Evolutionary conservation across 1,140 invertebrate genomes (phyloP), one percentile per base, ranked within the genome.

Genomic region (Euura lappo): DNA sequence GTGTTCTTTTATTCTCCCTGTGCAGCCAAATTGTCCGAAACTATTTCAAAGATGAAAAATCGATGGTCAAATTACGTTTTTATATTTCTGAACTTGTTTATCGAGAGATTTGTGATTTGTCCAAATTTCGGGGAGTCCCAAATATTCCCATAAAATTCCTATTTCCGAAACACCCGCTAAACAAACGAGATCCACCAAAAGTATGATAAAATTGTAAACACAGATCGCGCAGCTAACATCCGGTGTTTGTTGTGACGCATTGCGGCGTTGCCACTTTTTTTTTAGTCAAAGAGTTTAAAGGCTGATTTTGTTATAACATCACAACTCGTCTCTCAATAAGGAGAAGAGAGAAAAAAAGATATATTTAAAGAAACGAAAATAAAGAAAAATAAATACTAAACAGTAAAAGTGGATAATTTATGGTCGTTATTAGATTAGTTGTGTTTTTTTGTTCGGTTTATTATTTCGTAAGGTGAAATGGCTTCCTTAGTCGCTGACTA

Each of bases 401-500:
- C 6, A 74, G 68, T 60, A 77, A 79, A 73, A 80, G 74, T 6
- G 80, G 60, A 67, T 80, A 81, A 72, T 84, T 84, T 47, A 83
- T 80, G 71, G 74, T 78, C 64, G 68, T 73, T 44, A 76, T 72
- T 2, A 8, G n/a, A n/a, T 8, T 51, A 51, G n/a, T 51, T 8
- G 47, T 51, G 7, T n/a, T 7, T 51, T 51, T 7, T 51, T 51
- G 47, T 51, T 51, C 47, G 72, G 72, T 79, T 81, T 75, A 79
- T 79, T 81, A 81, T 74, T 76, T 73, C 43, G 45, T 80, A 79
- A 80, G 78, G 79, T 80, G 66, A 76, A 76, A 91, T 90, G 89
- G 89, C 91, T 86, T 91, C 91, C 77, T 85, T 92, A 69, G 91
- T 92, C 65, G 90, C 91, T 46, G 90, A 92, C 86, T 92, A 92